Evolutionary conservation across 2,113 vertebrate genomes (phyloP).

Genomic region (Oplegnathus fasciatus): DNA sequence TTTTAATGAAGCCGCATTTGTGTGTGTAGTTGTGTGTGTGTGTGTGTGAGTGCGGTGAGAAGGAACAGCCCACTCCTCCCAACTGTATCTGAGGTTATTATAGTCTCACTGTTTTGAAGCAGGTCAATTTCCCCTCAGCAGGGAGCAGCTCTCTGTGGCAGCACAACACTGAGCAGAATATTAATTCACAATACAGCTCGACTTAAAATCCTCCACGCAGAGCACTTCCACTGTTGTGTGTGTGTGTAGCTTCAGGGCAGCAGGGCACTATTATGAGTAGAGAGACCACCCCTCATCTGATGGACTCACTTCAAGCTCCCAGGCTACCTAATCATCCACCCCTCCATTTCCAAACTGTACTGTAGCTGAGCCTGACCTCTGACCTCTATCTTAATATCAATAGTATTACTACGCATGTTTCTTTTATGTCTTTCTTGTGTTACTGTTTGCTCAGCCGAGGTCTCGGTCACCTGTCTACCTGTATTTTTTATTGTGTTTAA

Average conservation of each 20-base stretch:
- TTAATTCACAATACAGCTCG: slow-evolving; percentile 47
- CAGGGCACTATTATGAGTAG: slow-evolving; percentile 20
- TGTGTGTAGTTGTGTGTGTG: slow-evolving; percentile 6
- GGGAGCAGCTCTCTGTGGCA: slow-evolving; percentile 47
- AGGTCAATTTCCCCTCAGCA: slow-evolving; percentile 60
- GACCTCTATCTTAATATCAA: slow-evolving; percentile 6
- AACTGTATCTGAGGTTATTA: slow-evolving; percentile 50
- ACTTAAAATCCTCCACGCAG: slow-evolving; percentile 22
- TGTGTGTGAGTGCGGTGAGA: slow-evolving; percentile 3
- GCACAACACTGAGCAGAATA: slow-evolving; percentile 62
- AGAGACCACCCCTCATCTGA: slow-evolving; percentile 28
- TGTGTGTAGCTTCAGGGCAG: slow-evolving; percentile 11
- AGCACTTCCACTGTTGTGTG: background rate
- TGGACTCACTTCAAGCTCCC: slow-evolving; percentile 27
- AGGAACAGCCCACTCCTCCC: slow-evolving; percentile 43
- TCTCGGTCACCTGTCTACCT: background rate
- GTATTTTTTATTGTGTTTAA: background rate
- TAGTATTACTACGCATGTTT: background rate
- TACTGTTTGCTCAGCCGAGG: background rate
- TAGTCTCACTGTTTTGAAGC: slow-evolving; percentile 62
- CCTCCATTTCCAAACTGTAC: background rate
- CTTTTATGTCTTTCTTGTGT: background rate
- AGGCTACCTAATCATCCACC: slow-evolving; percentile 17
- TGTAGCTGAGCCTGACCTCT: slow-evolving; percentile 4
- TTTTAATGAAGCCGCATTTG: slow-evolving; percentile 67